These are phyloP conservation scores for Acanthococcus lagerstroemiae DNA, from an alignment of 2,888 invertebrate genomes.

Conservation along the genomic window DNA sequence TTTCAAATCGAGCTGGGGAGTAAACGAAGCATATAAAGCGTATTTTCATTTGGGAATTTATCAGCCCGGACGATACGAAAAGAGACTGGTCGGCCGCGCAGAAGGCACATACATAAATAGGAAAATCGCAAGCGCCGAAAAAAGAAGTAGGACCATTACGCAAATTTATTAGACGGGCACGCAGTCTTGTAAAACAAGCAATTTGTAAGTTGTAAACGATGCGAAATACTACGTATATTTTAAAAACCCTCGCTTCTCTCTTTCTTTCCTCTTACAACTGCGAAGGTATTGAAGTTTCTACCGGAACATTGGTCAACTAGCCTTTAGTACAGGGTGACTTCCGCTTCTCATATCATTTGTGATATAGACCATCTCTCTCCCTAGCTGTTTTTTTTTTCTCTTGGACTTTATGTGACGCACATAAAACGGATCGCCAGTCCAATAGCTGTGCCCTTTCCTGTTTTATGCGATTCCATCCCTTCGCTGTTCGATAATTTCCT, in stretches of 20 bases:
- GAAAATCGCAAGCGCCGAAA: no score
- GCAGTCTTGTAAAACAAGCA: slow-evolving; percentile 18
- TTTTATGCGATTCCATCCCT: slow-evolving; percentile 12
- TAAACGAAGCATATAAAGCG: no score
- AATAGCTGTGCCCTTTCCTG: slow-evolving; percentile 24
- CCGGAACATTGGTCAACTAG: slow-evolving; percentile 29
- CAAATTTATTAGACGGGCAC: slow-evolving; percentile 17
- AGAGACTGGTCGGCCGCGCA: no score
- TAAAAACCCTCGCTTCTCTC: slow-evolving; percentile 5
- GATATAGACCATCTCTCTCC: slow-evolving; percentile 5
- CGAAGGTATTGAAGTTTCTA: slow-evolving; percentile 20
- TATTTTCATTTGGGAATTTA: no score
- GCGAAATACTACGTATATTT: slow-evolving; percentile 12
- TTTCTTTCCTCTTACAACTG: slow-evolving; percentile 3
- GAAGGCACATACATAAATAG: no score
- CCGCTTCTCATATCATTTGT: slow-evolving; percentile 25
- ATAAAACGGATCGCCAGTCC: slow-evolving; percentile 18
- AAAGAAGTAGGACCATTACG: slow-evolving; percentile 11
- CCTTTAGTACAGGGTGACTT: slow-evolving; percentile 22
- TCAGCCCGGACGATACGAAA: no score
- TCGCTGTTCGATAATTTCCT: slow-evolving; percentile 24
- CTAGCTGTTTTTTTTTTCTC: background rate
- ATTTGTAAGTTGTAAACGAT: slow-evolving; percentile 7
- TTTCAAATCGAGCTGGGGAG: no score
- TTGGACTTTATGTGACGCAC: slow-evolving; percentile 9